Base-by-base conservation (phyloP, 92 coral and sea anemone species). In the Epizoanthus ramosus region DNA sequence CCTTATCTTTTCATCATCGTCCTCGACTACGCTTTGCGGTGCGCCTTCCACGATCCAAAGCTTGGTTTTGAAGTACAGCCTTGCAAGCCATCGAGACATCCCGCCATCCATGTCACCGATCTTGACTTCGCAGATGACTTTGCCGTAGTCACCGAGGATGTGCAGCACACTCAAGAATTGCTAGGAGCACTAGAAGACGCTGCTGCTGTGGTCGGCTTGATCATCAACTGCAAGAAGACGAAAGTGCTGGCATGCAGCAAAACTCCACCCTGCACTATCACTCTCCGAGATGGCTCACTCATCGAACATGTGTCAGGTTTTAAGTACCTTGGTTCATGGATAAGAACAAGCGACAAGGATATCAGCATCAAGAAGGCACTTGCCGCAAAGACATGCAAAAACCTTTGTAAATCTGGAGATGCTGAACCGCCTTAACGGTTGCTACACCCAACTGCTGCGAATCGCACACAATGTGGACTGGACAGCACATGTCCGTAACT, bases 1-100 rank as follows among this genome's bases (percentile, higher is more conserved):
- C 75, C 75, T 28, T 47, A 50, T 57, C 64, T 74, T 6, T 74
- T 74, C 41, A 52, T 74, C 60, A 41, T 74, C 41, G 31, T 74
- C 23, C 64, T 74, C 18, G 13, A 73, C 23, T 73, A 73, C 28
- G 43, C 43, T 16, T 47, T 70, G 28, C 75, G 75, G 6, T 61
- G 37, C 22, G 54, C 80, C 4, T 53, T 74, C 18, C 25, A 8
- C 1, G 64, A 59, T 2, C 3, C 25, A 0, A n/a, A 6, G 17
- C 64, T 59, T 17, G 64, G 24, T 8, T 59, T n/a, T 9, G 6
- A 59, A 59, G 22, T 22, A 8, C 60, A 56, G 13, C 43, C 43
- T 3, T 6, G 43, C 6, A 39, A 39, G 43, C 6, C 43, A 39
- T 39, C 43, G 3, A 39, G 43, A 39, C 43, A 39, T 4, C 43